A percentile compares a stretch with the other conserved stretches of the same genome.
These are phyloP conservation scores for Drosophila borealis DNA, from an alignment of 2,888 invertebrate species.

Conservation along the genomic window DNA sequence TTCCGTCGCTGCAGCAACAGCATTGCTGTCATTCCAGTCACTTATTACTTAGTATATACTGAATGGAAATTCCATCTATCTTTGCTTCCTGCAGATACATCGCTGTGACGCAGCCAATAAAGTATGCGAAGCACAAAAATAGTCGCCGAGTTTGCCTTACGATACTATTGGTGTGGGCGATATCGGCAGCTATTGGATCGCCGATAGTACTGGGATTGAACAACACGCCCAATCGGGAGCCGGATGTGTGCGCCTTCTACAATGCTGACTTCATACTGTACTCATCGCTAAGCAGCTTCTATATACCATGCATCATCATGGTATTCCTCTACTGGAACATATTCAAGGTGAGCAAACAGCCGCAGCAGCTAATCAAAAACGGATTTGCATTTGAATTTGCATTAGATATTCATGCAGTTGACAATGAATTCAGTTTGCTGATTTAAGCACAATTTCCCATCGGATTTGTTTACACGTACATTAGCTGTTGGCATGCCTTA, in stretches of 20 bases:
- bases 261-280: constrained; percentile 99
- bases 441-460: constrained; percentile 54
- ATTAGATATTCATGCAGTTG: constrained; percentile 12
- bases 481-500: constrained; percentile 10
- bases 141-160: constrained; percentile 97
- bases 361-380: constrained; percentile 56
- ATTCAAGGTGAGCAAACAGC: constrained; percentile 90
- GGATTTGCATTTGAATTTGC: constrained; percentile 47
- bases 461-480: constrained; percentile 24
- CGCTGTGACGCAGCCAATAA: constrained; percentile 99
- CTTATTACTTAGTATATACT: neutral
- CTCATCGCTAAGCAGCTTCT: constrained; percentile 99
- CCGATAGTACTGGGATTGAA: constrained; percentile 98
- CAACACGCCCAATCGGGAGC: constrained; percentile 93
- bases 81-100: constrained; percentile 91
- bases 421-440: constrained; percentile 45
- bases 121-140: constrained; percentile 99
- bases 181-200: constrained; percentile 97
- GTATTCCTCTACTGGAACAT: constrained; percentile 98
- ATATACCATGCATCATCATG: constrained; percentile 99
- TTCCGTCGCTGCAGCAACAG: neutral
- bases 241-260: constrained; percentile 97
- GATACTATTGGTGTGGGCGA: constrained; percentile 97
- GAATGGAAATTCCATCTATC: neutral
- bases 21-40: neutral